Evolutionary conservation across 35 echinoderm and acorn worm species (phyloP).

Genomic region (Ophiothrix spiculata): DNA sequence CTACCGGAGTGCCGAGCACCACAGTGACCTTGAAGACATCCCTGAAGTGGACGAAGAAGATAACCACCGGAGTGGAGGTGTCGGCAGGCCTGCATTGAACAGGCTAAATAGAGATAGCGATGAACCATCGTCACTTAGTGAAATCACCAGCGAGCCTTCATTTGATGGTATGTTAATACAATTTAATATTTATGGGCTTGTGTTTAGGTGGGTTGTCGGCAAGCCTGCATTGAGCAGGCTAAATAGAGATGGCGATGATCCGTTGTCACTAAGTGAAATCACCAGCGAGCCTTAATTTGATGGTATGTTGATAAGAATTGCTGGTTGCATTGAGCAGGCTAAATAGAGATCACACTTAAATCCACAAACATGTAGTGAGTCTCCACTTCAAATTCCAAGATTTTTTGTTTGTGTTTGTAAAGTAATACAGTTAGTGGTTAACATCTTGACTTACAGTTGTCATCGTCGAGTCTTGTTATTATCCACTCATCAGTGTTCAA

Average conservation of each 20-base stretch:
- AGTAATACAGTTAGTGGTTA: too few relatives aligned
- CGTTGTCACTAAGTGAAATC: constrained; percentile 87
- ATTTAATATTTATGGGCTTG: too few relatives aligned
- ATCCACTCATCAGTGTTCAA: too few relatives aligned
- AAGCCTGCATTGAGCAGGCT: not conserved
- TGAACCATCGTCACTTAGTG: constrained; percentile 70
- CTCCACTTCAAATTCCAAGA: too few relatives aligned
- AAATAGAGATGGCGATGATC: not conserved
- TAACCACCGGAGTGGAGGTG: constrained; percentile 16
- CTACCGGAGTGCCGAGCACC: constrained; percentile 71
- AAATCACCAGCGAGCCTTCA: constrained; percentile 69
- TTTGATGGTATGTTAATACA: constrained; percentile 54
- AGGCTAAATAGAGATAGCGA: not conserved
- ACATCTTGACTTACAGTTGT: too few relatives aligned
- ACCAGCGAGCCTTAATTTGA: constrained; percentile 61
- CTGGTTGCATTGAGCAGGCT: not conserved
- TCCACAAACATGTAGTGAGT: too few relatives aligned
- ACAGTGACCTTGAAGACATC: constrained; percentile 96
- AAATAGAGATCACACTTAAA: not conserved
- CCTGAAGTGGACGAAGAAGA: constrained; percentile 87
- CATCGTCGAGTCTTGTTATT: too few relatives aligned
- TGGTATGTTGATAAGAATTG: constrained; percentile 36
- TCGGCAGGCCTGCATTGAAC: not conserved
- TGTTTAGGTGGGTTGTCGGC: not conserved
- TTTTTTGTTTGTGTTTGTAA: too few relatives aligned